These are phyloP conservation scores for Microctenopoma stevenorrisi DNA, from an alignment of 2,797 vertebrate species.

Conservation along the genomic window DNA sequence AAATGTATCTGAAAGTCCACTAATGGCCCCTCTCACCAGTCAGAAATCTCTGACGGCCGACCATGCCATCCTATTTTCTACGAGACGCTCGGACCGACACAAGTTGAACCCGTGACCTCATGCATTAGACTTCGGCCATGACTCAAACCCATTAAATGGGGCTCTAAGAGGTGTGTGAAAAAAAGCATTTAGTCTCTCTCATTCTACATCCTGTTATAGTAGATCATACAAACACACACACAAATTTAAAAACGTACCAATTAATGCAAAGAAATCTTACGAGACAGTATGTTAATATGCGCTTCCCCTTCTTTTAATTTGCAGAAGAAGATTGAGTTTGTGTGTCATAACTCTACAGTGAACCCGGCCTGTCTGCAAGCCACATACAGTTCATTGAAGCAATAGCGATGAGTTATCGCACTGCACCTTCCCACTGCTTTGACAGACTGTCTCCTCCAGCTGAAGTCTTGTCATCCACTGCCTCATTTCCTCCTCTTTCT, in stretches of 20 bases:
- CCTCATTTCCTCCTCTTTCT: constrained; percentile 71
- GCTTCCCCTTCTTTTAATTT: constrained; percentile 40
- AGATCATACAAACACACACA: not conserved
- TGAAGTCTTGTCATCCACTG: constrained; percentile 63
- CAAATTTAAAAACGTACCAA: not conserved
- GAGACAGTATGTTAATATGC: constrained; percentile 1
- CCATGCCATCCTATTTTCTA: constrained; percentile 1
- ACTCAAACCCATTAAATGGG: not conserved
- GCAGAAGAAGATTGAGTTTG: constrained; percentile 10
- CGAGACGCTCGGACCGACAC: constrained; percentile 29
- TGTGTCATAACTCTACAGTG: constrained; percentile 31
- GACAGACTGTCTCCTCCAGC: constrained; percentile 68
- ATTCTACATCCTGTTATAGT: constrained; percentile 1
- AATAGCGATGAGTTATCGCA: constrained; percentile 36
- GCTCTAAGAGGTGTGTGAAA: constrained; percentile 2
- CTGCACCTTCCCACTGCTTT: constrained; percentile 54
- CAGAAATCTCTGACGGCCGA: constrained; percentile 21
- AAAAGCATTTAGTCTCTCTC: constrained; percentile 13
- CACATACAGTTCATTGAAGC: constrained; percentile 30
- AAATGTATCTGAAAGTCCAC: no score
- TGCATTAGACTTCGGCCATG: constrained; percentile 36
- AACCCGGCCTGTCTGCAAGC: constrained; percentile 13
- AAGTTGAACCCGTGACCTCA: constrained; percentile 46
- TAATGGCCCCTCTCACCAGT: not conserved
- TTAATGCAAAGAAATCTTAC: not conserved